Percentiles rank a stretch among this genome's conserved stretches.
Conservation (phyloP, 2,113 vertebrate genomes). For the Carettochelys insculpta region DNA sequence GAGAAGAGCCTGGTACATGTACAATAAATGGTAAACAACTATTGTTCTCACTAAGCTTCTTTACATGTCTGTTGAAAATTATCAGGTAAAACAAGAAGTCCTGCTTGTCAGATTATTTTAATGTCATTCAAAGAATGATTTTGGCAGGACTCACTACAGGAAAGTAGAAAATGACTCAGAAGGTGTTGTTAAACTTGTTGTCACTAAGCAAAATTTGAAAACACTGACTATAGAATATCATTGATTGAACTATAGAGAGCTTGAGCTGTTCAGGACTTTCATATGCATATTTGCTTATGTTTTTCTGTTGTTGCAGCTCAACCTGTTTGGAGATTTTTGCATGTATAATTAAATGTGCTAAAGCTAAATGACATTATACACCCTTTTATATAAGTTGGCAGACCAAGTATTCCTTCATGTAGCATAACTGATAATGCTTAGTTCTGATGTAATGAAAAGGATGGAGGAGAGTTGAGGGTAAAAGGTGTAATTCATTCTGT, state of each 20-base stretch:
- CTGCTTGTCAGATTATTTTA: slow-evolving; percentile 2
- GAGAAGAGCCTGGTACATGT: neutral
- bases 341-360: slow-evolving; percentile 36
- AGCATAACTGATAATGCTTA: slow-evolving; percentile 25
- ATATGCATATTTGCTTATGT: slow-evolving; percentile 33
- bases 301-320: slow-evolving; percentile 43
- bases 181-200: neutral
- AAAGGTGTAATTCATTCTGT: neutral
- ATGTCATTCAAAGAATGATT: neutral
- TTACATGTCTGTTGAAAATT: neutral
- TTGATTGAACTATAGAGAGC: slow-evolving; percentile 19
- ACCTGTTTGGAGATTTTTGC: slow-evolving; percentile 30
- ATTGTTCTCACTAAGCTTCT: neutral
- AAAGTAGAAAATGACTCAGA: slow-evolving; percentile 23
- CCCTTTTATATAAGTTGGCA: slow-evolving; percentile 41
- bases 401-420: slow-evolving; percentile 27
- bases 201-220: slow-evolving; percentile 33
- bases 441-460: neutral
- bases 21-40: neutral
- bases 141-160: neutral
- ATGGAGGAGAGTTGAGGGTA: slow-evolving; percentile 9
- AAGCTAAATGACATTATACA: slow-evolving; percentile 25
- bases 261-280: slow-evolving; percentile 34
- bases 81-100: neutral
- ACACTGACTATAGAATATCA: slow-evolving; percentile 4